phyloP scores from a whole-genome alignment of 2,113 vertebrate genomes.

The Chaetodon trifascialis region DNA sequence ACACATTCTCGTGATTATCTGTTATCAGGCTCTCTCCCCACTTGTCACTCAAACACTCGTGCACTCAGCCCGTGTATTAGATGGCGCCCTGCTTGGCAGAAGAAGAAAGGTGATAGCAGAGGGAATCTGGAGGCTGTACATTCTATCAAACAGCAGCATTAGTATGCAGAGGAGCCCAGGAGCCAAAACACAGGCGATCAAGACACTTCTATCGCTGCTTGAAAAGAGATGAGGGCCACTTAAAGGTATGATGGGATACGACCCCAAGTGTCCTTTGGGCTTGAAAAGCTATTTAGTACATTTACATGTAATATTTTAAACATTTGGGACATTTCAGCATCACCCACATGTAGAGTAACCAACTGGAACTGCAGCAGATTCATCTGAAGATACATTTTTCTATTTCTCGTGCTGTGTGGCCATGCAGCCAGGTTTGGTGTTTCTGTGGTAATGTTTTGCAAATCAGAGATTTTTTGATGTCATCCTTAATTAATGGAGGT shows the following conservation, averaged over 20 bases:
- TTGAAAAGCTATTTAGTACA: neutral
- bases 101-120: constrained; percentile 53
- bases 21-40: constrained; percentile 18
- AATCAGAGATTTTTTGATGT: neutral
- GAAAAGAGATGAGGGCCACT: constrained; percentile 42
- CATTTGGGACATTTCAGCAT: neutral
- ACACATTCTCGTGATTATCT: neutral
- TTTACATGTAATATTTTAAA: constrained; percentile 36
- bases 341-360: fast-evolving
- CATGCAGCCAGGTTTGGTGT: neutral
- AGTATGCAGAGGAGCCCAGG: constrained; percentile 51
- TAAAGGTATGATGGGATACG: constrained; percentile 8
- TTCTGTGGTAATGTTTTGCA: neutral
- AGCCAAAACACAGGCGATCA: constrained; percentile 48
- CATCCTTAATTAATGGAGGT: neutral
- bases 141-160: constrained; percentile 48
- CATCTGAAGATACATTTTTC: neutral
- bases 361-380: neutral
- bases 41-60: constrained; percentile 26
- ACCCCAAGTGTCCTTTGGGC: constrained; percentile 3
- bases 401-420: neutral
- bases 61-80: constrained; percentile 32
- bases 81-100: constrained; percentile 53
- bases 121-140: constrained; percentile 45
- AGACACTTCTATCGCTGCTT: constrained; percentile 19